Evolutionary conservation across 2,888 invertebrate species (phyloP), one percentile per base, ranked within the genome.

Genomic region (Chloroclysta siterata): DNA sequence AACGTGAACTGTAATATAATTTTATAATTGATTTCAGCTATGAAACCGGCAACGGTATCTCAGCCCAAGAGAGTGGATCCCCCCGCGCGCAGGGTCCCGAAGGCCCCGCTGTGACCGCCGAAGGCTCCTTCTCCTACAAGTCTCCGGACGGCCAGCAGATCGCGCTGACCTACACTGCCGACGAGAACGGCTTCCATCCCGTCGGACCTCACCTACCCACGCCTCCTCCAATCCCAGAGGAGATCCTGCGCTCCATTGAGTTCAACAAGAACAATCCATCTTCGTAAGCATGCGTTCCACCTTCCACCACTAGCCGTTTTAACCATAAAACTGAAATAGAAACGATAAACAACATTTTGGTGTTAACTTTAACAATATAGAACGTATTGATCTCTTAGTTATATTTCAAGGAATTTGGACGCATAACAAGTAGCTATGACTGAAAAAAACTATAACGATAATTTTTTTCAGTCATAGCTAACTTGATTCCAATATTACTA

Each of bases 161-260:
- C 75, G 91, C 94, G 15, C 85, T 96, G 64, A 94, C 94, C 5
- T 96, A 96, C 88, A 93, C 94, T 52, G 95, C 96, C 14, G 96
- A 96, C 77, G 96, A 96, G 82, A 95, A 95, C 76, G 96, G 96
- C 66, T 95, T 95, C 90, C 95, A 95, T 76, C 95, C 95, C 33
- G 94, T 91, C 56, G 94, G 94, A 8, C 90, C 93, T 2, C 95
- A 95, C 71, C 88, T 94, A n/a, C 94, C 94, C 53, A 94, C 94
- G 0, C 94, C 94, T 2, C 94, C 94, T 0, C 91, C 91, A 1
- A 91, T 91, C 61, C 91, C 91, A 0, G 91, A 90, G 60, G 82
- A 94, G 61, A 94, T 94, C 75, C 84, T 94, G 28, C 88, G 90
- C 72, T 94, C 93, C 48, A 89, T 94, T 59, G 93, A 93, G 70